phyloP scores from a whole-genome alignment of 2,888 invertebrate species.

The Apodemia zela region DNA sequence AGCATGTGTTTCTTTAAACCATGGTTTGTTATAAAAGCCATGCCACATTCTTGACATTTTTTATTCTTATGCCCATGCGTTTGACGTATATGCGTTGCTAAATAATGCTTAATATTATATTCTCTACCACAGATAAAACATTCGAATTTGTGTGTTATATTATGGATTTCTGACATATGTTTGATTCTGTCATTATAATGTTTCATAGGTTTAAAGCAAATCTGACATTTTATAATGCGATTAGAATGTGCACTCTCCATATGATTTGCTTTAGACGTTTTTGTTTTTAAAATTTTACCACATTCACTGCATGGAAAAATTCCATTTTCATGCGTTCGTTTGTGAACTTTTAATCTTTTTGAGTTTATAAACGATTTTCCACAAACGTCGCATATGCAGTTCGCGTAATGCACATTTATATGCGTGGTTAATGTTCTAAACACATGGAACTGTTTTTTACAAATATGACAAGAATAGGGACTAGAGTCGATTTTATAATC shows the following conservation, averaged over 20 bases:
- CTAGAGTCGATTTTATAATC: constrained; percentile 60
- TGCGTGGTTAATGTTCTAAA: constrained; percentile 65
- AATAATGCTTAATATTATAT: constrained; percentile 65
- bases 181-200: constrained; percentile 67
- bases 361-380: constrained; percentile 72
- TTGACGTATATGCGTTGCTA: constrained; percentile 64
- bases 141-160: constrained; percentile 61
- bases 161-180: constrained; percentile 64
- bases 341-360: constrained; percentile 70
- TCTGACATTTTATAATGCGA: constrained; percentile 58
- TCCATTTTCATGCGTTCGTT: constrained; percentile 69
- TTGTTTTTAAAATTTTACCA: constrained; percentile 59
- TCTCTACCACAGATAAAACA: constrained; percentile 57
- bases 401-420: constrained; percentile 71
- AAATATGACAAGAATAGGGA: constrained; percentile 60
- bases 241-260: constrained; percentile 62
- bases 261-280: constrained; percentile 57
- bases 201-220: constrained; percentile 64
- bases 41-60: constrained; percentile 67
- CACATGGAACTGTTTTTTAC: constrained; percentile 56
- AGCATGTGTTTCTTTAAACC: constrained; percentile 55
- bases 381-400: constrained; percentile 73
- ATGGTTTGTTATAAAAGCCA: constrained; percentile 65
- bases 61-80: constrained; percentile 68
- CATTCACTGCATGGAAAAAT: constrained; percentile 55